Conservation (phyloP, 2,113 vertebrate genomes). For the Sapajus apella region DNA sequence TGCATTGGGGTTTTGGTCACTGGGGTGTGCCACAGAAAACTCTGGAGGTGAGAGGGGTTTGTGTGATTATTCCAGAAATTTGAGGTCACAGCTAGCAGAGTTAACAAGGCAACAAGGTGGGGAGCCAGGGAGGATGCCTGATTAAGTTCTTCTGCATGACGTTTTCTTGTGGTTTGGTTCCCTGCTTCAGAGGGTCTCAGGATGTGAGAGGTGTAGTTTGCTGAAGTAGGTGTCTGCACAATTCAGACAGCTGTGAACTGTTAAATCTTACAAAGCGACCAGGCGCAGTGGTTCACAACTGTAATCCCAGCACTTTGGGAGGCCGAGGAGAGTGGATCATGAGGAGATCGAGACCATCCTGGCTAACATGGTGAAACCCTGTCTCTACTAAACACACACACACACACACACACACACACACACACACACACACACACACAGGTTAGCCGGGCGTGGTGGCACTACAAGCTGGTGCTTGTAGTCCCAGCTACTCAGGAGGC, state of each 20-base stretch:
- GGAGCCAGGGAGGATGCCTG: not conserved
- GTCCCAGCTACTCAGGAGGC: too few species aligned
- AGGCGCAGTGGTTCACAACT: too few species aligned
- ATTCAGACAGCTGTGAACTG: not conserved
- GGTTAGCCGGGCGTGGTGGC: too few species aligned
- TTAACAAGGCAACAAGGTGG: not conserved
- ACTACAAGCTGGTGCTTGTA: too few species aligned
- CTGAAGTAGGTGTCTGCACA: not conserved
- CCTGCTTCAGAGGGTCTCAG: not conserved
- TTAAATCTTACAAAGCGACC: not conserved
- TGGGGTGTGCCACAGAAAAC: not conserved
- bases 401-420: too few species aligned
- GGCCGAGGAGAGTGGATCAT: too few species aligned
- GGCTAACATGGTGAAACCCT: too few species aligned
- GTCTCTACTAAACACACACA: too few species aligned
- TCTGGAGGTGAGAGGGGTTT: not conserved
- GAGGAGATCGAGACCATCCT: too few species aligned
- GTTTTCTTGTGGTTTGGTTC: not conserved
- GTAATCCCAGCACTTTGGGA: too few species aligned
- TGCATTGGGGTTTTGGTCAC: not conserved
- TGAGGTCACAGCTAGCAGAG: not conserved
- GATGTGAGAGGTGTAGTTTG: not conserved
- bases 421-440: too few species aligned
- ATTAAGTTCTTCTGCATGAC: not conserved
- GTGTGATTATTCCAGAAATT: not conserved